Evolutionary conservation across 2,888 invertebrate genomes (phyloP).

Genomic region (Ellobium chinense): DNA sequence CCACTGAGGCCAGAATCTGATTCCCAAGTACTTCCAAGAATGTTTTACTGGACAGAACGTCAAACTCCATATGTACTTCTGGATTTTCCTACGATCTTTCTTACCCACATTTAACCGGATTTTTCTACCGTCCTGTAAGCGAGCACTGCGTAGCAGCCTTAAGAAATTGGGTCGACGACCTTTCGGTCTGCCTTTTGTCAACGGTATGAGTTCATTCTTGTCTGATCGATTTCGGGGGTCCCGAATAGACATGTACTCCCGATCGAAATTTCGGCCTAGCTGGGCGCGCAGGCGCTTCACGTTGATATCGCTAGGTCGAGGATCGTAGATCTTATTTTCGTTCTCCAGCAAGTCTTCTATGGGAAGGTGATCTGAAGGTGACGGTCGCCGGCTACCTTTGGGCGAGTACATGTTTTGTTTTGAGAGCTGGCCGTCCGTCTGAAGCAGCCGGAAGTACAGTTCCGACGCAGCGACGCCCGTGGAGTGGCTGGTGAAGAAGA

Average conservation of each 20-base stretch:
- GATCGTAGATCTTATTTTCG: conserved; percentile 18
- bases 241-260: conserved; percentile 27
- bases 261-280: conserved; percentile 12
- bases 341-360: conserved; percentile 35
- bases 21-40: conserved; percentile 32
- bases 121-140: conserved; percentile 18
- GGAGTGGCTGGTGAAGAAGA: background rate
- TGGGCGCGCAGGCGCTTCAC: conserved; percentile 13
- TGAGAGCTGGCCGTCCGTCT: background rate
- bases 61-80: conserved; percentile 38
- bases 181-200: conserved; percentile 10
- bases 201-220: background rate
- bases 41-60: conserved; percentile 37
- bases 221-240: background rate
- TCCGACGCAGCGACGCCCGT: conserved; percentile 2
- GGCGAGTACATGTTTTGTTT: background rate
- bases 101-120: conserved; percentile 12
- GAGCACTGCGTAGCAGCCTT: conserved; percentile 1
- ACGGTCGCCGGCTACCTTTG: conserved; percentile 16
- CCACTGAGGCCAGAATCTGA: conserved; percentile 42
- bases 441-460: conserved; percentile 8
- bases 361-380: conserved; percentile 24
- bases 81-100: conserved; percentile 27
- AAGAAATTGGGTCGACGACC: conserved; percentile 17
- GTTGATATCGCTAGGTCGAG: conserved; percentile 25